These are phyloP conservation scores for Eufriesea mexicana DNA, from an alignment of 1,140 invertebrate genomes.

Conservation along the genomic window DNA sequence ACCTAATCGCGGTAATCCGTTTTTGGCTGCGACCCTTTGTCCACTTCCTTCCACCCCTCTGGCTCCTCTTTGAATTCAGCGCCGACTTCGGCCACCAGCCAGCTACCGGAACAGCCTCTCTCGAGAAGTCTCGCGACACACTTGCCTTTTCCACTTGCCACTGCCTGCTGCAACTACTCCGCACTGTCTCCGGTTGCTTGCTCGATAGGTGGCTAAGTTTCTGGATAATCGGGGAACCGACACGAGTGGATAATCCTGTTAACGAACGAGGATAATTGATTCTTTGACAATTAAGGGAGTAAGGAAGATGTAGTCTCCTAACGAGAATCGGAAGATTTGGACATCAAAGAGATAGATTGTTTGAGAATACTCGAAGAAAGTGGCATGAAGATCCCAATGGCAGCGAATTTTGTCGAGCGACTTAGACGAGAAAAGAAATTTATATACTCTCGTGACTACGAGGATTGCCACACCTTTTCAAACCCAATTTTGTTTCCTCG, in stretches of 20 bases:
- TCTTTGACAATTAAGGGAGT: neutral
- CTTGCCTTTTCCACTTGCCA: slow-evolving; percentile 23
- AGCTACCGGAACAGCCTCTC: neutral
- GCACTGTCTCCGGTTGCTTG: neutral
- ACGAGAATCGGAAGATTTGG: too few relatives aligned
- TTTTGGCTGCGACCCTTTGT: slow-evolving; percentile 30
- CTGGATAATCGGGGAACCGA: neutral
- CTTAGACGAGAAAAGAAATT: too few relatives aligned
- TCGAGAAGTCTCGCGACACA: slow-evolving; percentile 29
- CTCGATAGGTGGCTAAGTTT: neutral
- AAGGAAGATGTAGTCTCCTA: too few relatives aligned
- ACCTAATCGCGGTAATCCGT: slow-evolving; percentile 42
- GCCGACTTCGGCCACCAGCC: neutral
- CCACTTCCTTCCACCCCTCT: neutral
- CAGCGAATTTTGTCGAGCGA: too few relatives aligned
- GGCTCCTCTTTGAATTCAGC: slow-evolving; percentile 10
- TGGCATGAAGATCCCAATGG: too few relatives aligned
- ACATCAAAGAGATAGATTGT: too few relatives aligned
- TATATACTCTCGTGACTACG: too few relatives aligned
- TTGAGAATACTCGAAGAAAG: too few relatives aligned
- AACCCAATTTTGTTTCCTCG: too few relatives aligned
- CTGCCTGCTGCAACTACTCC: neutral
- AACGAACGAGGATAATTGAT: neutral
- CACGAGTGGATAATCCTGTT: neutral
- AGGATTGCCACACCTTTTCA: too few relatives aligned